phyloP scores from a whole-genome alignment of 2,888 invertebrate genomes.

The Tromatobia lineatoria region DNA sequence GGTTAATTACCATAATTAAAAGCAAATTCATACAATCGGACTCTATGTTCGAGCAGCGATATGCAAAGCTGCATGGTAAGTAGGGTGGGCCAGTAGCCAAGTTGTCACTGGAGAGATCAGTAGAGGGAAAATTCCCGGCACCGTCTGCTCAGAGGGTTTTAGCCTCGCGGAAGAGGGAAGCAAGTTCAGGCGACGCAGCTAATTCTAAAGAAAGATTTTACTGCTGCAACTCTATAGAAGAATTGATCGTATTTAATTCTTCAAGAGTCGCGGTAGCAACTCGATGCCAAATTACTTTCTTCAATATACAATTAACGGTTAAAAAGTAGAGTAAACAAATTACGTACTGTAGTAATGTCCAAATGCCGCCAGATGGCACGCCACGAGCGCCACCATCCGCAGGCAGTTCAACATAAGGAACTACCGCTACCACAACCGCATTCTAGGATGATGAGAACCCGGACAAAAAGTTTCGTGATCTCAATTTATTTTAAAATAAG shows the following conservation, averaged over 20 bases:
- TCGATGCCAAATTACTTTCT: not conserved
- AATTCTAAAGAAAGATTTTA: not conserved
- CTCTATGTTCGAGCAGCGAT: slow-evolving; percentile 37
- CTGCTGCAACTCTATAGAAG: not conserved
- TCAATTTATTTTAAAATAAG: not conserved
- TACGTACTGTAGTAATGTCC: not conserved
- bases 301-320: not conserved
- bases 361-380: no score
- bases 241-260: not conserved
- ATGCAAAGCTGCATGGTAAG: slow-evolving; percentile 54
- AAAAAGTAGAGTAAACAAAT: not conserved
- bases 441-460: no score
- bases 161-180: not conserved
- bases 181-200: not conserved
- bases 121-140: slow-evolving; percentile 15
- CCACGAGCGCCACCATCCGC: no score
- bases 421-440: no score
- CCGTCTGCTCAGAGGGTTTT: not conserved
- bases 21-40: slow-evolving; percentile 67
- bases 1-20: slow-evolving; percentile 71
- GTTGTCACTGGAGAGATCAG: not conserved
- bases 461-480: not conserved
- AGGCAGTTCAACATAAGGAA: no score
- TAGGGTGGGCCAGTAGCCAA: slow-evolving; percentile 24
- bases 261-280: no score